Conservation (phyloP, 2,113 vertebrate species). For the Maccullochella peelii region DNA sequence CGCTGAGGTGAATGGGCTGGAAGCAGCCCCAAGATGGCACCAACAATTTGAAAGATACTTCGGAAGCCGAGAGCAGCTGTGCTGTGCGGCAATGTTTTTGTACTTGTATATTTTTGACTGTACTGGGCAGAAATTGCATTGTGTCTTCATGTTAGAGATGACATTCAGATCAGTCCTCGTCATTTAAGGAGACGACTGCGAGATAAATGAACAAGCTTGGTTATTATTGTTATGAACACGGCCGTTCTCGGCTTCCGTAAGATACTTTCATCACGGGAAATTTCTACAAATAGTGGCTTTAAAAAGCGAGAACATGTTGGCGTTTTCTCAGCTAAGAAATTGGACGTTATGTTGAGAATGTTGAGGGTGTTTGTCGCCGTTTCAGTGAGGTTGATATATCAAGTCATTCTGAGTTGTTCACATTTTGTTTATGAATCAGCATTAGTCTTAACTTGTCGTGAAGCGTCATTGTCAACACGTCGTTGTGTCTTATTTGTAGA, state of each 20-base stretch:
- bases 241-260: too few species aligned
- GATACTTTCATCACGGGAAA: background rate
- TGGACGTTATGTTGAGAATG: background rate
- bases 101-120: too few species aligned
- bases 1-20: background rate
- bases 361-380: background rate
- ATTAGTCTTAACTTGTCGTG: conserved; percentile 42
- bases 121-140: too few species aligned
- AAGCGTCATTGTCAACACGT: background rate
- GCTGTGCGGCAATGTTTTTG: too few species aligned
- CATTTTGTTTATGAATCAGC: conserved; percentile 17
- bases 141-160: too few species aligned
- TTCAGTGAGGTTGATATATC: background rate
- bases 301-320: background rate
- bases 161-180: too few species aligned
- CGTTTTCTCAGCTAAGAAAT: background rate
- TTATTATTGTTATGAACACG: too few species aligned
- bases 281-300: conserved; percentile 38
- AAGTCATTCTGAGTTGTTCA: background rate
- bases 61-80: too few species aligned
- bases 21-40: background rate
- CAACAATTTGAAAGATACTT: background rate
- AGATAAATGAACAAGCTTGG: too few species aligned
- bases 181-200: too few species aligned
- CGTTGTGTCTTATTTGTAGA: background rate